These are phyloP conservation scores for Globicephala melas DNA, from an alignment of 2,113 vertebrate species.

Conservation along the genomic window DNA sequence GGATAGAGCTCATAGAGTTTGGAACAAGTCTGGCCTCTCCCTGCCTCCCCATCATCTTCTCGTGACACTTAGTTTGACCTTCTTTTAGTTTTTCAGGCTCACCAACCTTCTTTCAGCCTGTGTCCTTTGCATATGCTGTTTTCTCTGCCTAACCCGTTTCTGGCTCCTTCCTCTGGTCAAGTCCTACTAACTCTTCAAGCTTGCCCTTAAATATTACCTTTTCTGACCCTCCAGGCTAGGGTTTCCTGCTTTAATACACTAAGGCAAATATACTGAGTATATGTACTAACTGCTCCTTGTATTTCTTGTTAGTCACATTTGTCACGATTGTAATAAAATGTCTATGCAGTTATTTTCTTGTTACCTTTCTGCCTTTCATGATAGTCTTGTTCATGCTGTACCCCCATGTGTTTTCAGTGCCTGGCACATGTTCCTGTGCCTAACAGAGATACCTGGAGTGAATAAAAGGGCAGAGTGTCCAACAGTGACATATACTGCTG, in stretches of 20 bases:
- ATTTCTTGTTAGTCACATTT: neutral
- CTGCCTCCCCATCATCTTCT: neutral
- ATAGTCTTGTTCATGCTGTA: neutral
- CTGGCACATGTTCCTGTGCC: neutral
- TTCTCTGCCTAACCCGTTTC: neutral
- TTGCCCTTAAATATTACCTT: neutral
- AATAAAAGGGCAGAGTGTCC: neutral
- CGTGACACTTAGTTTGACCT: neutral
- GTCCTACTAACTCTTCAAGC: neutral
- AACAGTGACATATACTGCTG: neutral
- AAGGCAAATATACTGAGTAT: neutral
- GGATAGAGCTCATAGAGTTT: neutral
- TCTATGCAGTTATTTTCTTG: neutral
- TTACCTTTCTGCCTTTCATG: neutral
- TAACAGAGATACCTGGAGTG: neutral
- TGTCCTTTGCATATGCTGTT: neutral
- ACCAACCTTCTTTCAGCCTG: neutral
- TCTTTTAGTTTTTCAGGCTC: neutral
- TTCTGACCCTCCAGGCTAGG: neutral
- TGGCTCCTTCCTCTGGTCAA: neutral
- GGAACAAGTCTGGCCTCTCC: neutral
- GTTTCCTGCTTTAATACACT: neutral
- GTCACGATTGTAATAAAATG: neutral
- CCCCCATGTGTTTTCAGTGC: too few relatives aligned
- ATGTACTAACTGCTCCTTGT: too few relatives aligned